Conservation (phyloP, 2,888 invertebrate species). For the Linyphia triangularis region DNA sequence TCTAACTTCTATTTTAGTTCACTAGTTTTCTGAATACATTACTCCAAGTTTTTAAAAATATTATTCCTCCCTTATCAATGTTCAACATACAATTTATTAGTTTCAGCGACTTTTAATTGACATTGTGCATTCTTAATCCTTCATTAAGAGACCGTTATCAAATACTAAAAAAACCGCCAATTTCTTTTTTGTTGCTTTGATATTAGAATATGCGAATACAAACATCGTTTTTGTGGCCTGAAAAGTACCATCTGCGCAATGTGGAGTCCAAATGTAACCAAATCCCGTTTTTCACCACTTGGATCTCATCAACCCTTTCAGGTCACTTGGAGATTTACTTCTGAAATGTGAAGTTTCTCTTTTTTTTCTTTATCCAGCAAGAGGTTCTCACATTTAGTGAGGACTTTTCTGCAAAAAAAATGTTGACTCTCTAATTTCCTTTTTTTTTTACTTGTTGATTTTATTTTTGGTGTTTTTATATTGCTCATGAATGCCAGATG, state of each 20-base stretch:
- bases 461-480: slow-evolving; percentile 4
- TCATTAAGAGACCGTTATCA: too few relatives aligned
- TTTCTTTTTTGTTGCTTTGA: too few relatives aligned
- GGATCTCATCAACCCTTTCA: slow-evolving; percentile 69
- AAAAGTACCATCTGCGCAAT: slow-evolving; percentile 70
- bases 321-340: slow-evolving; percentile 70
- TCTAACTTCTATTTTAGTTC: too few relatives aligned
- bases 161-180: too few relatives aligned
- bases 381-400: slow-evolving; percentile 73
- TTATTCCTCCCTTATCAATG: too few relatives aligned
- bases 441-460: slow-evolving; percentile 29
- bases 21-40: too few relatives aligned
- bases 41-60: too few relatives aligned
- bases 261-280: slow-evolving; percentile 65
- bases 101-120: too few relatives aligned
- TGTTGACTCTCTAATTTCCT: slow-evolving; percentile 73
- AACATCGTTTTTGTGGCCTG: slow-evolving; percentile 60
- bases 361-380: slow-evolving; percentile 51
- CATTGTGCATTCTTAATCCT: too few relatives aligned
- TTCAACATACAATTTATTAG: too few relatives aligned
- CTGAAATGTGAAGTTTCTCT: slow-evolving; percentile 40
- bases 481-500: slow-evolving; percentile 73
- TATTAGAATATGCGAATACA: too few relatives aligned
- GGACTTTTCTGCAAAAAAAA: slow-evolving; percentile 66
- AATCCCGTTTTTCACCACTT: slow-evolving; percentile 65